Conservation (phyloP, 2,888 invertebrate species). For the Xestia xanthographa region DNA sequence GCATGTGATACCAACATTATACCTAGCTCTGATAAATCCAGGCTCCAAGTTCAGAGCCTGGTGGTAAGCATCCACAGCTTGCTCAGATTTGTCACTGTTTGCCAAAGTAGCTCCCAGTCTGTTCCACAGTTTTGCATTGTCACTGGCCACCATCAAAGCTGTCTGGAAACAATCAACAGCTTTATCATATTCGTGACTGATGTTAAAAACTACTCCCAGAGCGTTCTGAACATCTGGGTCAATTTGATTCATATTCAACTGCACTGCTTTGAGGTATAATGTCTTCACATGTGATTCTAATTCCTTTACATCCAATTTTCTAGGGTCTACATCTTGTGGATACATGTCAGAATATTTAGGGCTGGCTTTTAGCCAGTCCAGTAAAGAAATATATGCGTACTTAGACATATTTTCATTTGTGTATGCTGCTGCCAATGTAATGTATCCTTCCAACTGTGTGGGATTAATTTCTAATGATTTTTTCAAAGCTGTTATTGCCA, state of each 20-base stretch:
- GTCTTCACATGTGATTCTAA: conserved; percentile 92
- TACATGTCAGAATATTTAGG: conserved; percentile 95
- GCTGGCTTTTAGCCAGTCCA: conserved; percentile 94
- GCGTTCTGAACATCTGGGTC: conserved; percentile 98
- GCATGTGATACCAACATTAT: conserved; percentile 99
- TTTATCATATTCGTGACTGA: conserved; percentile 98
- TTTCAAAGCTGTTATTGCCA: conserved; percentile 97
- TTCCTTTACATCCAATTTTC: conserved; percentile 85
- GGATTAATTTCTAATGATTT: conserved; percentile 95
- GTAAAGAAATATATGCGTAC: conserved; percentile 95
- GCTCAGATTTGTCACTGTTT: conserved; percentile 98
- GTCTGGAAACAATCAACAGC: conserved; percentile 99
- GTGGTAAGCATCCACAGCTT: conserved; percentile 99
- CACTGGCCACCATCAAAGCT: conserved; percentile 95
- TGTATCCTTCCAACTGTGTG: conserved; percentile 95
- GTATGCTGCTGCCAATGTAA: conserved; percentile 97
- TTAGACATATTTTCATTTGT: conserved; percentile 98
- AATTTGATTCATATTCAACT: conserved; percentile 93
- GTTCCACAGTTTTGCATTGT: conserved; percentile 98
- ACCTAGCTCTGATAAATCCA: conserved; percentile 98
- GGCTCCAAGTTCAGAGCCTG: conserved; percentile 97
- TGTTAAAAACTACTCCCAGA: conserved; percentile 98
- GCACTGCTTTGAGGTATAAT: conserved; percentile 94
- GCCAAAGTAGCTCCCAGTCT: conserved; percentile 99
- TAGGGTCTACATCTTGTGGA: conserved; percentile 87